phyloP scores from a whole-genome alignment of 2,888 invertebrate species.

The Microctonus brassicae region DNA sequence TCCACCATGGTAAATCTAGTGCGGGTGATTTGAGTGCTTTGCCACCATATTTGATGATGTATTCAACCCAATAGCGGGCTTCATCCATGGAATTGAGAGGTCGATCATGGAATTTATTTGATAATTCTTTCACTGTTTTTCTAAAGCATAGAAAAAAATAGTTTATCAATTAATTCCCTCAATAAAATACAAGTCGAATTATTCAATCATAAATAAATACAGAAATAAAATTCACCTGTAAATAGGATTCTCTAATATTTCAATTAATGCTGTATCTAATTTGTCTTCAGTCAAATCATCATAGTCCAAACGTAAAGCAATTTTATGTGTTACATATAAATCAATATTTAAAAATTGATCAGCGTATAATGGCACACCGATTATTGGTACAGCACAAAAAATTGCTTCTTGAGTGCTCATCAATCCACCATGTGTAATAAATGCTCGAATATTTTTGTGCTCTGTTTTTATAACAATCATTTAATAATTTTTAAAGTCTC shows the following conservation, averaged over 20 bases:
- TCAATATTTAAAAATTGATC: conserved; percentile 61
- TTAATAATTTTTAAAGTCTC: neutral
- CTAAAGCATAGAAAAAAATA: conserved; percentile 29
- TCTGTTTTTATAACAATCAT: conserved; percentile 34
- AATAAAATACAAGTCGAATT: too few relatives aligned
- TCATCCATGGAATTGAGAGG: conserved; percentile 53
- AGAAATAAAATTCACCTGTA: conserved; percentile 61
- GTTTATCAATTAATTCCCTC: too few relatives aligned
- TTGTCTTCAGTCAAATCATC: conserved; percentile 50
- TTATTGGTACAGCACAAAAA: conserved; percentile 60
- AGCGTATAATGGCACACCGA: conserved; percentile 62
- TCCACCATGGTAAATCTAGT: conserved; percentile 54
- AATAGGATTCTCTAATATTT: conserved; percentile 53
- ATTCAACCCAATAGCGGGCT: conserved; percentile 59
- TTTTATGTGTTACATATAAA: conserved; percentile 49
- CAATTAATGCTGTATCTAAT: conserved; percentile 53
- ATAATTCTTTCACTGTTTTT: conserved; percentile 33
- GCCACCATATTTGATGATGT: conserved; percentile 55
- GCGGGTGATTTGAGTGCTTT: conserved; percentile 52
- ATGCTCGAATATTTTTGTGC: conserved; percentile 63
- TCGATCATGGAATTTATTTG: conserved; percentile 54
- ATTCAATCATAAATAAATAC: too few relatives aligned
- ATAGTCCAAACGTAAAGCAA: conserved; percentile 53
- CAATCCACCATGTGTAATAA: conserved; percentile 64
- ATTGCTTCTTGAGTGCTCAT: conserved; percentile 63